Base-by-base conservation (phyloP, 2,797 vertebrate species). In the Melopsittacus undulatus region DNA sequence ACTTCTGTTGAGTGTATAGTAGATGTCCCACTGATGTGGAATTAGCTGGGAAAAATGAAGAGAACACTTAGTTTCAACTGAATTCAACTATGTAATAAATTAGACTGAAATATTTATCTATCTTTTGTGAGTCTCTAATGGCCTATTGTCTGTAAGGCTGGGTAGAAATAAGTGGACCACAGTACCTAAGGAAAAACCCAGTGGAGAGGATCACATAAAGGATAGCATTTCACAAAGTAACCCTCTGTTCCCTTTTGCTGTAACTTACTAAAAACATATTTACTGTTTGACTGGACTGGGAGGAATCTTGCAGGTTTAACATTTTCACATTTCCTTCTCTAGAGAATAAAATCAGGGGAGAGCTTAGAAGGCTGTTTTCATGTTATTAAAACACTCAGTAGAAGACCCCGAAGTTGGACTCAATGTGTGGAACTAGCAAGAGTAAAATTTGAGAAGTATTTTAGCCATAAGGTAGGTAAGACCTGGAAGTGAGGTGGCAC, bases 371-470 rank as follows among this genome's bases (percentile, higher is more conserved):
- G 99, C 38, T 98, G 98, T 79, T 99, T 99, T 97, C 99, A 99
- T 97, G 99, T 99, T 95, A 98, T 99, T 93, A 99, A 99, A 95
- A 98, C 99, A 93, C 98, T 99, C 45, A 99, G 98, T 96, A 98
- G 98, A 97, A 98, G 99, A 97, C 99, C 99, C 11, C 98, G 98
- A 91, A 98, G 93, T 62, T 99, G 99, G 99, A 97, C 97, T 62
- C 98, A 99, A 7, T 99, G 99, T 96, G 96, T 99, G 68, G 74
- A 98, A 70, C 88, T 99, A 69, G 99, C 99, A 92, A 99, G 99
- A 97, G 96, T 99, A 90, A 99, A 99, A 96, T 99, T 99, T 96
- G 99, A 99, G 95, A 99, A 99, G 91, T 99, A 99, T 97, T 99
- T 99, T 97, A 99, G 98, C 95, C 99, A 98, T 98, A 99, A 99